Conservation (phyloP, 2,888 invertebrate genomes). For the Euzophera pinguis region DNA sequence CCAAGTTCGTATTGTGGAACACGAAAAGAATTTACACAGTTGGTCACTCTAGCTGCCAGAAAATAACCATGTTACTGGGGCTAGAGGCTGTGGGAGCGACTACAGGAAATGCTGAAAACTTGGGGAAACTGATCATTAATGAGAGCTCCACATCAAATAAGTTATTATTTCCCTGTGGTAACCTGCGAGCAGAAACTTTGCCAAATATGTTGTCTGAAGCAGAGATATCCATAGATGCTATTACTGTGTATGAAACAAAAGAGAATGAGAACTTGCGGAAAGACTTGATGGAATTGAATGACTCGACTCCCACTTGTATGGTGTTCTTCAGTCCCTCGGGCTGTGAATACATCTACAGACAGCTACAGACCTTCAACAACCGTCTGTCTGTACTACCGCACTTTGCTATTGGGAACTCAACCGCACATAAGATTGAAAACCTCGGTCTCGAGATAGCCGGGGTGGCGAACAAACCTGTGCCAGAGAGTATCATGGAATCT, state of each 20-base stretch:
- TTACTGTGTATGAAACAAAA: slow-evolving; percentile 66
- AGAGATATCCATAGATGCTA: slow-evolving; percentile 44
- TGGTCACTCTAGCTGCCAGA: slow-evolving; percentile 50
- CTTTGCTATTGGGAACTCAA: slow-evolving; percentile 71
- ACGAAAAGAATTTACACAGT: slow-evolving; percentile 55
- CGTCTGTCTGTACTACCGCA: slow-evolving; percentile 52
- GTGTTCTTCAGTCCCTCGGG: slow-evolving; percentile 73
- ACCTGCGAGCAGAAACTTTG: slow-evolving; percentile 54
- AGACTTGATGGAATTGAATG: slow-evolving; percentile 48
- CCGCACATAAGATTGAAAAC: slow-evolving; percentile 66
- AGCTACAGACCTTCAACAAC: slow-evolving; percentile 63
- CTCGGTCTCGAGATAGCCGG: slow-evolving; percentile 67
- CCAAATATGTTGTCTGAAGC: slow-evolving; percentile 41
- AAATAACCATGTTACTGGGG: slow-evolving; percentile 50
- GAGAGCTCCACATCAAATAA: slow-evolving; percentile 44
- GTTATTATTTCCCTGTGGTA: slow-evolving; percentile 68
- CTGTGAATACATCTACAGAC: slow-evolving; percentile 63
- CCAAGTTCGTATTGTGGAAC: slow-evolving; percentile 56
- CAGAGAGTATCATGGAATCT: slow-evolving; percentile 52
- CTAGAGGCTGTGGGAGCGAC: slow-evolving; percentile 50
- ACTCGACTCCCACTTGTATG: slow-evolving; percentile 46
- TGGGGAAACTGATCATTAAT: slow-evolving; percentile 47
- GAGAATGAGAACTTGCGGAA: slow-evolving; percentile 56
- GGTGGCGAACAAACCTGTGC: slow-evolving; percentile 50
- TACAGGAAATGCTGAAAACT: slow-evolving; percentile 57